Conservation (phyloP, 2,888 invertebrate genomes). For the Caenorhabditis sp. region DNA sequence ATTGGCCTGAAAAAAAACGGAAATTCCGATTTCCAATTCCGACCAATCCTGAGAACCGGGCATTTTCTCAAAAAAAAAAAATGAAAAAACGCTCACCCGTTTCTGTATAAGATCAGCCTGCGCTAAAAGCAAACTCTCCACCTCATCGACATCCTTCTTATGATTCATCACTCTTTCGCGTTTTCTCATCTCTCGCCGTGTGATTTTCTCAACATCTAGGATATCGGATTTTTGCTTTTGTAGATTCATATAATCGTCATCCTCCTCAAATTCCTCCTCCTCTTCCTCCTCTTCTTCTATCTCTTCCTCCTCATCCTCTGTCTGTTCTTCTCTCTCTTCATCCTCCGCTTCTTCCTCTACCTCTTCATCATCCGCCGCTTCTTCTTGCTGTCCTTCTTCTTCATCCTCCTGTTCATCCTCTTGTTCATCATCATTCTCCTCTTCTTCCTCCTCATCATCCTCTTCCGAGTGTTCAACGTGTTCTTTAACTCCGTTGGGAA, state of each 20-base stretch:
- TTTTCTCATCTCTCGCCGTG: too few species aligned
- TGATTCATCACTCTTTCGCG: too few species aligned
- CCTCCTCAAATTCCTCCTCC: not conserved
- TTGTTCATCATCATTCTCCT: not conserved
- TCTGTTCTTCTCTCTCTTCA: not conserved
- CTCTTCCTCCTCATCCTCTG: not conserved
- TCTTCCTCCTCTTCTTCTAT: not conserved
- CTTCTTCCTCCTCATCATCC: constrained; percentile 1
- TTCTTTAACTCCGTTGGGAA: not conserved
- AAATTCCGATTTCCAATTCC: too few species aligned
- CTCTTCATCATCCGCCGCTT: not conserved
- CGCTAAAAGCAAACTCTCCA: too few species aligned
- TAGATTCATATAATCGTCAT: not conserved
- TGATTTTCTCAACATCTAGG: too few species aligned
- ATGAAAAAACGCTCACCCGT: too few species aligned
- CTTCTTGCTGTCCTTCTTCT: not conserved
- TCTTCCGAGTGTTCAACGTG: not conserved
- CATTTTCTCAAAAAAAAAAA: too few species aligned
- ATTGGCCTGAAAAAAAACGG: too few species aligned
- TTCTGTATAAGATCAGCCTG: too few species aligned
- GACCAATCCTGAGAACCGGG: too few species aligned
- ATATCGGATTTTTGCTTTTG: not conserved
- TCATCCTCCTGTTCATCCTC: constrained; percentile 1
- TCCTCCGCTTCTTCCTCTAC: constrained; percentile 7
- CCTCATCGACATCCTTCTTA: too few species aligned